Base-by-base conservation (phyloP, 2,888 invertebrate genomes). In the Chymomyza caudatula region DNA sequence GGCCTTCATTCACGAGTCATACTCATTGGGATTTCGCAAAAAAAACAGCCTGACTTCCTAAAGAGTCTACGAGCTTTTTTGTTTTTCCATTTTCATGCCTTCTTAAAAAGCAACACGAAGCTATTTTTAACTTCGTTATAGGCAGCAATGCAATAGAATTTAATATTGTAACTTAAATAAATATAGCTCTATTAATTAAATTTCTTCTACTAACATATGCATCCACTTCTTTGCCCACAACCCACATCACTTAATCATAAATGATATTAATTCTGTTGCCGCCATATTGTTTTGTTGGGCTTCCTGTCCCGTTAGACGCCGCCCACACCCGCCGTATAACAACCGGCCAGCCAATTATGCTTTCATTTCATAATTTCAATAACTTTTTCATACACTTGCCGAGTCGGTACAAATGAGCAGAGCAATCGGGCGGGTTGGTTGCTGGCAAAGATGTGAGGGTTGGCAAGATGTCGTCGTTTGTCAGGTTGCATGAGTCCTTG, bases 311-410 rank as follows among this genome's bases (percentile, higher is more conserved):
- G 25, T 11, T 20, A 25, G 51, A 66, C 69, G 22, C 78, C 86
- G 84, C 80, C 85, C 76, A 65, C 22, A 37, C 20, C 23, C 51
- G 20, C 44, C 11, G 44, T 37, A 60, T 49, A 20, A 17, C 60
- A 47, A 42, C 54, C 15, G 54, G 64, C 29, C 55, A 73, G 73
- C 74, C 85, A 81, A 81, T 81, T 81, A 81, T 78, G 47, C 51
- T 79, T 79, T 60, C 79, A 75, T 79, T 69, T 84, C 66, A 81
- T 81, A 81, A 86, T 81, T 84, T 81, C 81, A 81, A 85, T 85
- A 85, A 82, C 78, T 83, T 86, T 49, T 85, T 83, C 73, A 82
- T 85, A 70, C 75, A 82, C 82, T 85, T 78, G 67, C 60, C 60
- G 56, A 19, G 59, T 64, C 66, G 62, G 54, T 65, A 57, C 56